phyloP scores from a whole-genome alignment of 2,797 vertebrate genomes.

The Myiothlypis coronata region DNA sequence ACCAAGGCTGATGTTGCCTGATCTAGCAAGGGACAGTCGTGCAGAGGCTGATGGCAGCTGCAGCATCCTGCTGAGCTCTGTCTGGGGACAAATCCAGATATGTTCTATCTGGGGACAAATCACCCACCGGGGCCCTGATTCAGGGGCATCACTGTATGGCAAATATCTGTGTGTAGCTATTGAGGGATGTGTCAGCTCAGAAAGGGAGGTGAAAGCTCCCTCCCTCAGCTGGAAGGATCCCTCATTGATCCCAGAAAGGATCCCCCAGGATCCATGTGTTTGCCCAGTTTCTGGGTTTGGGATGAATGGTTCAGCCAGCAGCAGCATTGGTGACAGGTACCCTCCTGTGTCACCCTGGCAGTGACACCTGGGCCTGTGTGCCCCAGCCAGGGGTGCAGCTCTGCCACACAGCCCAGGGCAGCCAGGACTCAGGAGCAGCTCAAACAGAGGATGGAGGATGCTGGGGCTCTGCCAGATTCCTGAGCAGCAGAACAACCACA shows the following conservation, averaged over 20 bases:
- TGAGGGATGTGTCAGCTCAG: fast-evolving
- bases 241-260: background rate
- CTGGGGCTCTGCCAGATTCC: background rate
- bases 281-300: background rate
- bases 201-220: background rate
- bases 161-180: background rate
- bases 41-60: background rate
- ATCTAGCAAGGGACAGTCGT: fast-evolving
- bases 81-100: too few relatives aligned
- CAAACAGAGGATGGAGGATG: background rate
- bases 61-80: background rate
- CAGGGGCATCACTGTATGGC: background rate
- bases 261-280: background rate
- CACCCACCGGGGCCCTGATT: background rate
- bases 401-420: background rate
- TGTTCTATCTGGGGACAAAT: background rate
- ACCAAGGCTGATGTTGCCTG: background rate
- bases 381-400: background rate
- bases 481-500: background rate
- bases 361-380: too few relatives aligned
- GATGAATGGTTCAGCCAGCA: background rate
- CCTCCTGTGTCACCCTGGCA: background rate
- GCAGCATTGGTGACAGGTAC: fast-evolving
- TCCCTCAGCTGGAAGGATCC: background rate
- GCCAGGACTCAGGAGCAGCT: background rate